Conservation (phyloP, 2,113 vertebrate species). For the Rhadina sibilatrix region DNA sequence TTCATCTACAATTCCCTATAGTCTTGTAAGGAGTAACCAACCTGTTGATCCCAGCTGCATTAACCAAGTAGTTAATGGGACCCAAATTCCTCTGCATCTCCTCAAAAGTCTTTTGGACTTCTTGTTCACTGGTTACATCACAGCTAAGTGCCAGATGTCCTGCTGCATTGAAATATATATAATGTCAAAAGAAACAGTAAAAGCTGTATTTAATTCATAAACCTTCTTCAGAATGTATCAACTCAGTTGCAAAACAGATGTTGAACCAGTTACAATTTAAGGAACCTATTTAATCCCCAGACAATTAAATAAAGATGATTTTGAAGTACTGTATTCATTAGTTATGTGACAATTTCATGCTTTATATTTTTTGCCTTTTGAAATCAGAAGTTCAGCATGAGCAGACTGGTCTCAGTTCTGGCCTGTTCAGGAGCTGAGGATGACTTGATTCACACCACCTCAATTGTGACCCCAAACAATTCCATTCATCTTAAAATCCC, state of each 20-base stretch:
- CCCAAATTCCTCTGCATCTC: constrained; percentile 82
- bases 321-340: not conserved
- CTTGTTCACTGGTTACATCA: constrained; percentile 83
- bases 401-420: not conserved
- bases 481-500: not conserved
- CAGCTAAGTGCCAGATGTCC: constrained; percentile 85
- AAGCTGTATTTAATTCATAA: not conserved
- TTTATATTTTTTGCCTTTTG: not conserved
- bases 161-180: constrained; percentile 57
- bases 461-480: not conserved
- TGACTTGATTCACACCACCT: not conserved
- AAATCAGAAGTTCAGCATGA: not conserved
- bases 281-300: not conserved
- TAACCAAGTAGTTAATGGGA: constrained; percentile 85
- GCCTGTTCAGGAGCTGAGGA: not conserved
- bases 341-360: not conserved
- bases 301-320: not conserved
- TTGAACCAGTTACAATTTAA: not conserved
- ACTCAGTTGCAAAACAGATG: not conserved
- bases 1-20: not conserved
- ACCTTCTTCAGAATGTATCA: not conserved
- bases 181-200: not conserved
- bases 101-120: constrained; percentile 84
- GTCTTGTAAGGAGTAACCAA: constrained; percentile 49
- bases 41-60: constrained; percentile 92